phyloP scores from a whole-genome alignment of 2,113 vertebrate genomes.

The Todiramphus chloris region DNA sequence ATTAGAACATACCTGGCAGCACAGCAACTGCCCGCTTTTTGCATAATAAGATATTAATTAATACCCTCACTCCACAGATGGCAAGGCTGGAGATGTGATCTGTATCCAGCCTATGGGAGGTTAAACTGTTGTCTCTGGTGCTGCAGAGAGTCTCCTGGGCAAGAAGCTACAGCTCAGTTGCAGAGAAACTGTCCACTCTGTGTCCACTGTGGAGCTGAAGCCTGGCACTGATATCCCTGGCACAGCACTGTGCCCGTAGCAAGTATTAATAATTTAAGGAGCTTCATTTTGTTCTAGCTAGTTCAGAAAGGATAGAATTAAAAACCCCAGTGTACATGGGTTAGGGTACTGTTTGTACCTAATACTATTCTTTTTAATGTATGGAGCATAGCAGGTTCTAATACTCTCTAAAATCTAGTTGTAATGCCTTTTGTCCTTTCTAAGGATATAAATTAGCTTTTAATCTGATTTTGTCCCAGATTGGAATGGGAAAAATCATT shows the following conservation, averaged over 20 bases:
- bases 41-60: not conserved
- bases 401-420: not conserved
- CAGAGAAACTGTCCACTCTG: not conserved
- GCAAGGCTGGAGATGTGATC: not conserved
- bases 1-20: not conserved
- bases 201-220: fast-evolving
- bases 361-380: not conserved
- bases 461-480: not conserved
- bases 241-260: not conserved
- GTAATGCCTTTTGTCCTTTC: not conserved
- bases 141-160: not conserved
- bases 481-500: not conserved
- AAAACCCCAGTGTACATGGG: not conserved
- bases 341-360: not conserved
- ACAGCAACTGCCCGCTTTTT: not conserved
- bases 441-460: not conserved
- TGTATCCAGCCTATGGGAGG: not conserved
- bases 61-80: not conserved
- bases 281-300: not conserved
- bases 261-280: not conserved
- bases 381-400: not conserved
- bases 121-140: fast-evolving
- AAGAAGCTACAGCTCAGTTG: not conserved
- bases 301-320: not conserved
- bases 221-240: not conserved